Percentiles rank a stretch among this genome's conserved stretches.
phyloP scores from a whole-genome alignment of 2,797 vertebrate species.

The Petrocephalus sullivani region DNA sequence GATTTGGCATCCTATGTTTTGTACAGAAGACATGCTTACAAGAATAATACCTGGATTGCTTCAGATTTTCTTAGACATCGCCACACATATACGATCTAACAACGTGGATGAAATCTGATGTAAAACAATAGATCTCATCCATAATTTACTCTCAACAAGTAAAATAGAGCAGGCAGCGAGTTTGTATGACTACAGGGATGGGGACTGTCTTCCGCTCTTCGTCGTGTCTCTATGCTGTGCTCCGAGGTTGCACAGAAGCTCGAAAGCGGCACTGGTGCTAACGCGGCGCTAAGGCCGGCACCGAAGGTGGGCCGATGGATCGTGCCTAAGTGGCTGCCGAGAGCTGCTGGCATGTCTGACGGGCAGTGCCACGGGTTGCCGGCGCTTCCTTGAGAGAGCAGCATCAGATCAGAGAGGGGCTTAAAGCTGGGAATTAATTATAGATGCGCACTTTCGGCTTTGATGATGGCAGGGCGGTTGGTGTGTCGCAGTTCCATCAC shows the following conservation, averaged over 20 bases:
- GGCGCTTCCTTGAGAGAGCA: slow-evolving; percentile 69
- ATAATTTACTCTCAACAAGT: neutral
- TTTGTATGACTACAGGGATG: neutral
- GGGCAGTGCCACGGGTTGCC: slow-evolving; percentile 60
- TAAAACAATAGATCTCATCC: slow-evolving; percentile 2
- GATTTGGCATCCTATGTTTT: neutral
- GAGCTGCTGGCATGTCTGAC: slow-evolving; percentile 65
- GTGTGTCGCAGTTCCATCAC: slow-evolving; percentile 59
- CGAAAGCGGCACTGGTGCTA: slow-evolving; percentile 36
- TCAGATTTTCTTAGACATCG: neutral
- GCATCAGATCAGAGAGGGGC: slow-evolving; percentile 69
- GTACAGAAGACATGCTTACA: neutral
- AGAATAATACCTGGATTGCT: neutral
- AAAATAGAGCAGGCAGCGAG: neutral
- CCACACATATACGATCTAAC: neutral
- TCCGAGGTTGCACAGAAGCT: neutral
- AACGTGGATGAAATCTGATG: neutral
- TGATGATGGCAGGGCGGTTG: slow-evolving; percentile 65
- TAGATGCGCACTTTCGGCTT: slow-evolving; percentile 72
- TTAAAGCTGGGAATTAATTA: slow-evolving; percentile 78
- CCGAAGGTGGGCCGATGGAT: slow-evolving; percentile 64
- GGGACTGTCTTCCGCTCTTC: neutral
- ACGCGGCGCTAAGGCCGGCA: slow-evolving; percentile 67
- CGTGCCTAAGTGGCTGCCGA: slow-evolving; percentile 64
- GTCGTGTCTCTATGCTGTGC: neutral